phyloP scores from a whole-genome alignment of 2,797 vertebrate species.

The Sandelia bainsii region DNA sequence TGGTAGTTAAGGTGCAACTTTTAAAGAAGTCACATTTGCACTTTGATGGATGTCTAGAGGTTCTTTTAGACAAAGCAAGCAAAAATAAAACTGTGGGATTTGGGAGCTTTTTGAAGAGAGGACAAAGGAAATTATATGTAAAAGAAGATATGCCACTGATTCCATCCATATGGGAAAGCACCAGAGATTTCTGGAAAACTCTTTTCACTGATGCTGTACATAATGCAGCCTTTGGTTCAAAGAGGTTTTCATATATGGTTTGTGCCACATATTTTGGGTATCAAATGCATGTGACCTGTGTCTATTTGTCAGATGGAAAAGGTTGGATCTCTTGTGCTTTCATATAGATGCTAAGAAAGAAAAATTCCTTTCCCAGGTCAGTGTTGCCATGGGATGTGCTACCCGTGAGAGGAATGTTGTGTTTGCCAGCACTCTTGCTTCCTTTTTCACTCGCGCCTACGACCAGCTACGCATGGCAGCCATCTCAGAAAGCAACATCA shows the following conservation, averaged over 20 bases:
- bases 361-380: slow-evolving; percentile 84
- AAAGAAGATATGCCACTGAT: slow-evolving; percentile 64
- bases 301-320: not conserved
- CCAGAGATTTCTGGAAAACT: slow-evolving; percentile 46
- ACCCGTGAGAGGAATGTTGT: slow-evolving; percentile 91
- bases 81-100: slow-evolving; percentile 24
- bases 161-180: slow-evolving; percentile 65
- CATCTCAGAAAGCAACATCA: slow-evolving; percentile 96
- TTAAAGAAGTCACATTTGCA: slow-evolving; percentile 7
- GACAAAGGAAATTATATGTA: slow-evolving; percentile 76
- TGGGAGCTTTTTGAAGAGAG: slow-evolving; percentile 37
- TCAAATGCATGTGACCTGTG: slow-evolving; percentile 1
- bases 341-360: slow-evolving; percentile 4
- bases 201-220: slow-evolving; percentile 32
- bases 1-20: not conserved
- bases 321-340: not conserved
- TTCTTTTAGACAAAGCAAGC: slow-evolving; percentile 37
- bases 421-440: slow-evolving; percentile 93
- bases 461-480: slow-evolving; percentile 97
- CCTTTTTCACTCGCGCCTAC: slow-evolving; percentile 93
- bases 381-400: slow-evolving; percentile 91
- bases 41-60: slow-evolving; percentile 24
- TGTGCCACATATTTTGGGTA: slow-evolving; percentile 7
- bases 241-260: slow-evolving; percentile 38
- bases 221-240: slow-evolving; percentile 47